Conservation (phyloP, 2,888 invertebrate species). For the Miltochrista miniata region DNA sequence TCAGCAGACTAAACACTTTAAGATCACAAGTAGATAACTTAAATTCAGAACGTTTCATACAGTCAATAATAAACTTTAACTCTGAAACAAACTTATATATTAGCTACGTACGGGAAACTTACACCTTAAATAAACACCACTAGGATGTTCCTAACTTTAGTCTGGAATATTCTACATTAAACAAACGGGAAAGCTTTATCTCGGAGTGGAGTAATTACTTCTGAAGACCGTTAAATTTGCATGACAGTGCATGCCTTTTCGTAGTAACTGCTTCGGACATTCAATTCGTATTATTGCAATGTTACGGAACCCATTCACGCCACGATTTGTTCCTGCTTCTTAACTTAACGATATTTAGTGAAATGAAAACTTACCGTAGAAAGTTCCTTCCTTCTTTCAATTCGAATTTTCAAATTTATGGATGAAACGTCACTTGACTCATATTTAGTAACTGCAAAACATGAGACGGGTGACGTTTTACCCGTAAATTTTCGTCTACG, state of each 20-base stretch:
- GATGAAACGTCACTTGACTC: too few species aligned
- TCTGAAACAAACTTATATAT: conserved; percentile 66
- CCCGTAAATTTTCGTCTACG: too few species aligned
- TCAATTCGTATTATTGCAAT: conserved; percentile 24
- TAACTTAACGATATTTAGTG: too few species aligned
- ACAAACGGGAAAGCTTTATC: conserved; percentile 66
- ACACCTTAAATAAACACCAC: conserved; percentile 59
- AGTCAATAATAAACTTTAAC: conserved; percentile 58
- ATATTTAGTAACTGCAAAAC: too few species aligned
- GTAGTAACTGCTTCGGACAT: too few species aligned
- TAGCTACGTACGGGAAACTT: conserved; percentile 59
- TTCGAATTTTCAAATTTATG: too few species aligned
- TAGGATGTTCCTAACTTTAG: conserved; percentile 52
- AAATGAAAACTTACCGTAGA: too few species aligned
- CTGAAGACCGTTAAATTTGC: conserved; percentile 65
- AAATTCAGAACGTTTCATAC: too few species aligned
- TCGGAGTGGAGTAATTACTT: conserved; percentile 69
- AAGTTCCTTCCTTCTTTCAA: too few species aligned
- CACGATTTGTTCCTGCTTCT: not conserved
- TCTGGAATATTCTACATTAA: conserved; percentile 64
- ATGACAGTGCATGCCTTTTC: conserved; percentile 59
- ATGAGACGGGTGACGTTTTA: too few species aligned
- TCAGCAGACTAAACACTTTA: conserved; percentile 36
- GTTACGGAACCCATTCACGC: not conserved
- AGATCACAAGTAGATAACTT: conserved; percentile 13